A percentile compares a stretch with the other conserved stretches of the same genome.
These are phyloP conservation scores for Arrhopalites spinosus DNA, from an alignment of 2,888 invertebrate species.

Conservation along the genomic window DNA sequence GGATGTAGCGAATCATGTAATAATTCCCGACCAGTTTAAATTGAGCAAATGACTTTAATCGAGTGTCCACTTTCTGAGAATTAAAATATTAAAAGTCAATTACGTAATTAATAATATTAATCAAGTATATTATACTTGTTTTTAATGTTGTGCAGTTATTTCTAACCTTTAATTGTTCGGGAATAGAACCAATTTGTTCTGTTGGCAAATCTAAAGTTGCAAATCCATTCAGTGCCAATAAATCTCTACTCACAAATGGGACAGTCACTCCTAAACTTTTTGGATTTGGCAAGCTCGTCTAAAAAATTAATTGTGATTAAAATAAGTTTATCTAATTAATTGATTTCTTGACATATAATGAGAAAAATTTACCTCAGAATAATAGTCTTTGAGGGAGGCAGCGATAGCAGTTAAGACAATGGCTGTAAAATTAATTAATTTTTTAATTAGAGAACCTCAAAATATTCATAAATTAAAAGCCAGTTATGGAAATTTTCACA, in stretches of 20 bases:
- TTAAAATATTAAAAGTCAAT: not conserved
- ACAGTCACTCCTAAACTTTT: constrained; percentile 28
- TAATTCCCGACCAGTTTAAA: constrained; percentile 38
- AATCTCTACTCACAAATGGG: constrained; percentile 7
- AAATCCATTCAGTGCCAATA: constrained; percentile 18
- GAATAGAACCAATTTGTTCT: not conserved
- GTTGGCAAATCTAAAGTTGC: constrained; percentile 17
- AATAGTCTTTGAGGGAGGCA: constrained; percentile 36
- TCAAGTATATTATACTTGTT: no score
- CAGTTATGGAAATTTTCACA: no score
- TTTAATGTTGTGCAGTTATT: no score
- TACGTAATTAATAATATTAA: no score
- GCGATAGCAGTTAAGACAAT: constrained; percentile 39
- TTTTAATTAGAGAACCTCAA: no score
- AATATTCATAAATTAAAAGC: no score
- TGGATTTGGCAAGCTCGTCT: constrained; percentile 40
- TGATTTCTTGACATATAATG: no score
- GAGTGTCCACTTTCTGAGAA: constrained; percentile 25
- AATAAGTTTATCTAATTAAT: not conserved
- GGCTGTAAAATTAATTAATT: not conserved
- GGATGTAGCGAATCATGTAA: constrained; percentile 26
- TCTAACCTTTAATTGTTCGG: no score
- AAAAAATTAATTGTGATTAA: not conserved
- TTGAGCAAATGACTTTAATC: constrained; percentile 12
- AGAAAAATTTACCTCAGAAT: constrained; percentile 38